Conservation (phyloP, 1,140 invertebrate genomes). For the Babylonia areolata region DNA sequence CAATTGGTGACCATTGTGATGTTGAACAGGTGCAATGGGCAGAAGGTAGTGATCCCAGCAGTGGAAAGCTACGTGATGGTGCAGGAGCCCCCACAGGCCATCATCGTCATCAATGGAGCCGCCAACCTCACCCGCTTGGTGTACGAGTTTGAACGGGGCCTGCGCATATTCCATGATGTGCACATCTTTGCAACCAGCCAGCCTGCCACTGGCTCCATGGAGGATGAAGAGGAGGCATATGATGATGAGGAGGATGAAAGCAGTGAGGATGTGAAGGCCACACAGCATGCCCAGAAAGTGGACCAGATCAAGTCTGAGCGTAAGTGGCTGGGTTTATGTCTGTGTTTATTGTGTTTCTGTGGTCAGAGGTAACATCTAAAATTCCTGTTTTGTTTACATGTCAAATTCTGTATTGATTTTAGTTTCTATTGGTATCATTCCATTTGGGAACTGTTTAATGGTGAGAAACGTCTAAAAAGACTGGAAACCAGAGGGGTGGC, state of each 20-base stretch:
- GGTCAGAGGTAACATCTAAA: no score
- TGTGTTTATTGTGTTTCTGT: no score
- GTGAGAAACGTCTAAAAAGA: no score
- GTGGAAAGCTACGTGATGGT: slow-evolving; percentile 92
- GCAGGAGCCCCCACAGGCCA: slow-evolving; percentile 88
- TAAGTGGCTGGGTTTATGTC: no score
- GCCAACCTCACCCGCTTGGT: slow-evolving; percentile 89
- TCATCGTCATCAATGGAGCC: slow-evolving; percentile 86
- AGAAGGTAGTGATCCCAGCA: slow-evolving; percentile 80
- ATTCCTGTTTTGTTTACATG: no score
- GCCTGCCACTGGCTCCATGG: slow-evolving; percentile 56
- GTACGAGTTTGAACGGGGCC: slow-evolving; percentile 88
- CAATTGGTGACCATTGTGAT: no score
- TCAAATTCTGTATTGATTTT: no score
- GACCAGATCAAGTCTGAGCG: slow-evolving; percentile 48
- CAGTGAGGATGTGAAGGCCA: slow-evolving; percentile 50
- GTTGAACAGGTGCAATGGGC: slow-evolving; percentile 58
- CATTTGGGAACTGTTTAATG: no score
- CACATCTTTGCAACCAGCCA: slow-evolving; percentile 78
- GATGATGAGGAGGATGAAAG: slow-evolving; percentile 48
- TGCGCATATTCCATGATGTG: slow-evolving; percentile 89
- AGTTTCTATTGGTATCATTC: no score
- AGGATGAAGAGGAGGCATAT: slow-evolving; percentile 63
- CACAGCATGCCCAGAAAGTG: slow-evolving; percentile 50
- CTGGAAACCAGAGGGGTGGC: no score